Evolutionary conservation across 2,888 invertebrate genomes (phyloP).

Genomic region (Lasioglossum villosulum): DNA sequence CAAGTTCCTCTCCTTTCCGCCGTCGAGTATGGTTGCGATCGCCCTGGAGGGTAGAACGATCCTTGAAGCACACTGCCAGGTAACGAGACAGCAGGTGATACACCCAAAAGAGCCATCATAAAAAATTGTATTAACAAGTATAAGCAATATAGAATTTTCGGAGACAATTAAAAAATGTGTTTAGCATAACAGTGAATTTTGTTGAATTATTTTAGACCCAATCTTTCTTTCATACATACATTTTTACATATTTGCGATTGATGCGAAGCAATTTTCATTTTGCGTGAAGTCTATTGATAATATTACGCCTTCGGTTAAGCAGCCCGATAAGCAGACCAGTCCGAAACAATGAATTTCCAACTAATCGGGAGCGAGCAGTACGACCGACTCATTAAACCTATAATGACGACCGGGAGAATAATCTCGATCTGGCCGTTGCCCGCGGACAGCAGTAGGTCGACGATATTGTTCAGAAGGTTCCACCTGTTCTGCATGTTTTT

Average conservation of each 20-base stretch:
- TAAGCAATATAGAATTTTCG: no score
- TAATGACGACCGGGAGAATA: constrained; percentile 62
- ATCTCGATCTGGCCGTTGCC: constrained; percentile 75
- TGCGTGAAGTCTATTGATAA: not conserved
- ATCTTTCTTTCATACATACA: not conserved
- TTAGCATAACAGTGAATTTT: not conserved
- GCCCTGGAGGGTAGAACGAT: not conserved
- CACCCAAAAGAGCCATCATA: not conserved
- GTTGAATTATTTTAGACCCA: not conserved
- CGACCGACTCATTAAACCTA: constrained; percentile 70
- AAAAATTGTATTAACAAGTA: not conserved
- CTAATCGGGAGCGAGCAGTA: constrained; percentile 62
- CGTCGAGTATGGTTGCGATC: not conserved
- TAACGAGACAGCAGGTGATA: not conserved
- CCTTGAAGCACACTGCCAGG: not conserved
- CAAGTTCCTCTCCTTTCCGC: not conserved
- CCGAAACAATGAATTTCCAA: constrained; percentile 30
- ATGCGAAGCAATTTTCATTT: not conserved
- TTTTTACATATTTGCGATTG: not conserved
- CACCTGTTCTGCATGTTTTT: constrained; percentile 68
- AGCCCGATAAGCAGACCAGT: not conserved
- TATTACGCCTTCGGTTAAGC: not conserved
- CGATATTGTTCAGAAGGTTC: constrained; percentile 37
- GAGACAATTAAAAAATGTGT: no score
- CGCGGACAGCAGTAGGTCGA: constrained; percentile 8